Base-by-base conservation (phyloP, 2,888 invertebrate genomes). In the Arrhopalites spinosus region DNA sequence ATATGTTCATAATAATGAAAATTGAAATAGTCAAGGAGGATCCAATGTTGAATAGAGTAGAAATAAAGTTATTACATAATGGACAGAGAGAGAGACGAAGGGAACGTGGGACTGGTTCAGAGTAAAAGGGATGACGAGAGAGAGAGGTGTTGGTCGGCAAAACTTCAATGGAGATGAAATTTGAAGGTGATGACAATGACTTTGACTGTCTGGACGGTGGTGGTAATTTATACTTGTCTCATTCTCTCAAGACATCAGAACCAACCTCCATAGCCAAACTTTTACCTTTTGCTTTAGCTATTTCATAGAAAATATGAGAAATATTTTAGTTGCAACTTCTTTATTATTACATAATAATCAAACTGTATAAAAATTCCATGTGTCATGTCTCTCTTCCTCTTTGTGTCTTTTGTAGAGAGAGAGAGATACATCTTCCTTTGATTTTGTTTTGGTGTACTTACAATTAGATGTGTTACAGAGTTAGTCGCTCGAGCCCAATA, bases 181-280 rank as follows among this genome's bases (percentile, higher is more conserved):
- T 76, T 56, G 66, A 70, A 77, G 69, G 77, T 77, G 77, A 73
- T 77, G 77, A 77, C 74, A 74, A 77, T 66, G 77, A 77, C 71
- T 77, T 74, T 74, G 73, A 53, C 70, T 59, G 73, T 63, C 71
- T 70, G 73, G 47, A 45, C 59, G 69, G 15, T 45, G 63, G 73
- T 75, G 68, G 75, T 78, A 78, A 78, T 78, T 78, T 78, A 78
- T 78, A 78, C 77, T 75, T 78, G 77, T 78, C 77, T 78, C 73
- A 73, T 78, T 78, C 70, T 78, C 70, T 72, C 67, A 50, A 68
- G 71, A 77, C 77, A 70, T 47, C 63, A 27, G 56, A 71, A 29
- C 73, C 64, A 25, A 64, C 68, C 66, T 56, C n/a, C 66, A 73
- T 68, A 76, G 61, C 43, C 63, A 73, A n/a, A 64, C 61, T 61